These are phyloP conservation scores for Pararge aegeria DNA, from an alignment of 1,140 invertebrate species.

Conservation along the genomic window DNA sequence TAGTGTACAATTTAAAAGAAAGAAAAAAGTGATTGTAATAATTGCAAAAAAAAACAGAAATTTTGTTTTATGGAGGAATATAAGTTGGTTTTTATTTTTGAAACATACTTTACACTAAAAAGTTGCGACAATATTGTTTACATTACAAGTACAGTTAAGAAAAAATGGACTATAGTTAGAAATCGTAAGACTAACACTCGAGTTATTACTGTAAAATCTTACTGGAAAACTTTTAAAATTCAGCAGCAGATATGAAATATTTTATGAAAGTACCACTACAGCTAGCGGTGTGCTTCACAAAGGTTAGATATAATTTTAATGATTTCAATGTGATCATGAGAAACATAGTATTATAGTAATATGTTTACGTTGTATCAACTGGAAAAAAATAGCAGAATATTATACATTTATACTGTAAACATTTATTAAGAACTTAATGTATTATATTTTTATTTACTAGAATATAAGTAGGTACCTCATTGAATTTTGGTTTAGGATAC, in stretches of 20 bases:
- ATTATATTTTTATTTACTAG: background rate
- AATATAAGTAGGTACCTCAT: background rate
- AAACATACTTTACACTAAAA: too few relatives aligned
- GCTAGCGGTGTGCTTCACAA: background rate
- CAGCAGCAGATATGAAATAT: constrained; percentile 2
- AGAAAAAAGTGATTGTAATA: too few relatives aligned
- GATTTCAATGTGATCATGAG: background rate
- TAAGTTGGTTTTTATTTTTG: too few relatives aligned
- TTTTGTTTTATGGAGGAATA: too few relatives aligned
- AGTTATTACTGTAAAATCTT: too few relatives aligned
- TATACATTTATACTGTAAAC: too few relatives aligned
- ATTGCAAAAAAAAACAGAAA: too few relatives aligned
- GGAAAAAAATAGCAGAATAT: background rate
- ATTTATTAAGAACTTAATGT: background rate
- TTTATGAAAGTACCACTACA: background rate
- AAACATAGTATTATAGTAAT: background rate
- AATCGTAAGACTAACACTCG: too few relatives aligned
- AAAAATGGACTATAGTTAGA: too few relatives aligned
- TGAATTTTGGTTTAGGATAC: background rate
- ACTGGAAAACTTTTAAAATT: background rate
- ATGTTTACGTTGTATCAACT: constrained; percentile 7
- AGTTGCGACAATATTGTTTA: too few relatives aligned
- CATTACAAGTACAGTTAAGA: too few relatives aligned
- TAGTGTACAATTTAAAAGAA: too few relatives aligned
- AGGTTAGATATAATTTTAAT: constrained; percentile 1